Base-by-base conservation (phyloP, 2,113 vertebrate species). In the Caretta caretta region DNA sequence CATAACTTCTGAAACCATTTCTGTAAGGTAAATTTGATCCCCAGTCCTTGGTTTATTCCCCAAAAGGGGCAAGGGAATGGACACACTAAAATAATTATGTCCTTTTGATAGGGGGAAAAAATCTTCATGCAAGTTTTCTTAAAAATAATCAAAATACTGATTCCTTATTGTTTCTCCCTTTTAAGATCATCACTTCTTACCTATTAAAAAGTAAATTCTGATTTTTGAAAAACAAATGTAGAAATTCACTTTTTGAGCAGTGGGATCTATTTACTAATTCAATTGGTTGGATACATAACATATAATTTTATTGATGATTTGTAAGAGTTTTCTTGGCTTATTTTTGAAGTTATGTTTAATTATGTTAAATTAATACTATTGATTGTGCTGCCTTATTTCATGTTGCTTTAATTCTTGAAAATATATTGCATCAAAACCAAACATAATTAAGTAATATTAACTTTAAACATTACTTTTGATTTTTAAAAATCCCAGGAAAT, bases 1-100 rank as follows among this genome's bases (percentile, higher is more conserved):
- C 69, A 24, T 83, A 50, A 90, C 92, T 97, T 96, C 72, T 88
- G 93, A 51, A 56, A 86, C 46, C 16, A 6, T 89, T 84, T 85
- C 31, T 65, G 19, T 48, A 13, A 85, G 93, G 78, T 83, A 62
- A 84, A 89, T 91, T 80, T 75, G 76, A 93, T 92, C 20, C 3
- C 5, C 62, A 17, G 80, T 86, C 57, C 35, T 27, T 42, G 93
- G 86, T 29, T 82, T 89, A 86, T 90, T 86, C 51, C 12, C 38
- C 25, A 82, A 76, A 93, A 81, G 42, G 13, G 75, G 50, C 31
- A 82, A 88, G 86, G 12, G 3, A 96, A 92, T 25, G 4, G 16
- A n/a, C 6, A n/a, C 6, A 95, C 81, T 89, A 11, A 1, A 85
- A 65, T 31, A 10, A 4, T 51, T 87, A 91, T 69, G 31, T 56